Conservation (phyloP, 2,888 invertebrate species). For the Priocnemis perturbator region DNA sequence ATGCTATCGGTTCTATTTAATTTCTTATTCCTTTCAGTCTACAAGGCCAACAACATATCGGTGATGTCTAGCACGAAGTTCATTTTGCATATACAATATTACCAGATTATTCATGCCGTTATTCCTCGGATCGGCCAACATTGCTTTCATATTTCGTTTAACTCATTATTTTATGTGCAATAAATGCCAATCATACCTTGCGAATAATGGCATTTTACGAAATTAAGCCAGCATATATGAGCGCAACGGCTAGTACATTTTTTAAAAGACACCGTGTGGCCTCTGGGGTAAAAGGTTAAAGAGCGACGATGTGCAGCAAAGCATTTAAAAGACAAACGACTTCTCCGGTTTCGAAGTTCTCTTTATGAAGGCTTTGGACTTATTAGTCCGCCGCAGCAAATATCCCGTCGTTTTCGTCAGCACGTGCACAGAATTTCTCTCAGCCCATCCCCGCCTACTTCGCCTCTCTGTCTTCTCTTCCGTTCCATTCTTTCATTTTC, state of each 20-base stretch:
- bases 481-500: neutral
- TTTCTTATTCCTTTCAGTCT: no score
- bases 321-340: slow-evolving; percentile 46
- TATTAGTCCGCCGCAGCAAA: slow-evolving; percentile 50
- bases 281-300: neutral
- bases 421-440: slow-evolving; percentile 39
- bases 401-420: slow-evolving; percentile 38
- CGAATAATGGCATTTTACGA: neutral
- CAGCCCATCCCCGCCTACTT: neutral
- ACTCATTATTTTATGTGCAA: no score
- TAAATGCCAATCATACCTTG: neutral
- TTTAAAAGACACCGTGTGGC: slow-evolving; percentile 21
- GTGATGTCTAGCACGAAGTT: neutral
- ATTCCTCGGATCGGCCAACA: neutral
- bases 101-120: no score
- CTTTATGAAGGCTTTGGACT: slow-evolving; percentile 50
- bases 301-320: slow-evolving; percentile 26
- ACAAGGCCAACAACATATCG: no score
- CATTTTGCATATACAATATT: neutral
- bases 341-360: slow-evolving; percentile 17
- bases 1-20: no score
- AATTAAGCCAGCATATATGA: no score
- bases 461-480: slow-evolving; percentile 14
- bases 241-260: slow-evolving; percentile 41
- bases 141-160: neutral